These are phyloP conservation scores for Agriopis marginaria DNA, from an alignment of 2,888 invertebrate genomes.

Conservation along the genomic window DNA sequence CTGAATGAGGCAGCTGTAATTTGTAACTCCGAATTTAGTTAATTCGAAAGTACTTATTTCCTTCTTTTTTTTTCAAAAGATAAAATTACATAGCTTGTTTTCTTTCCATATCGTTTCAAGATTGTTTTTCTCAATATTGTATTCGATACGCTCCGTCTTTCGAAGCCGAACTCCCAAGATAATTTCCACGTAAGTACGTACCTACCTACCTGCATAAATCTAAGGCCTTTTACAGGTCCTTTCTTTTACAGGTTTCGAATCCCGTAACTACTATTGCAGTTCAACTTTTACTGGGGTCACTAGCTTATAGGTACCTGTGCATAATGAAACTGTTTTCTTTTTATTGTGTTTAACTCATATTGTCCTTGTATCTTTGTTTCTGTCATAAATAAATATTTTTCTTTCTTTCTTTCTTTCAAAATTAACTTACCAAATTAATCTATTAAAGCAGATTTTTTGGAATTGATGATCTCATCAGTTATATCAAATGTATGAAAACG, in stretches of 20 bases:
- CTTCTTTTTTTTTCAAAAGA: background rate
- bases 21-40: background rate
- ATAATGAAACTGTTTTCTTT: too few species aligned
- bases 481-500: background rate
- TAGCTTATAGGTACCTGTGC: too few species aligned
- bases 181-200: constrained; percentile 5
- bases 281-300: too few species aligned
- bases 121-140: constrained; percentile 8
- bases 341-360: too few species aligned
- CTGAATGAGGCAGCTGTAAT: background rate
- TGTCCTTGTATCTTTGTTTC: too few species aligned
- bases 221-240: background rate
- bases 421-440: too few species aligned
- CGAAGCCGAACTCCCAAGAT: constrained; percentile 9
- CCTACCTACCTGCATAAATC: background rate
- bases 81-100: background rate
- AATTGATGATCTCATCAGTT: background rate
- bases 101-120: background rate
- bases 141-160: background rate
- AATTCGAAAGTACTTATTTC: background rate
- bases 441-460: background rate
- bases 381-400: too few species aligned
- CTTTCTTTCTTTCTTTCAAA: too few species aligned
- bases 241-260: background rate
- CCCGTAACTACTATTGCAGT: too few species aligned